Evolutionary conservation across 2,888 invertebrate species (phyloP).

Genomic region (Celastrina argiolus): DNA sequence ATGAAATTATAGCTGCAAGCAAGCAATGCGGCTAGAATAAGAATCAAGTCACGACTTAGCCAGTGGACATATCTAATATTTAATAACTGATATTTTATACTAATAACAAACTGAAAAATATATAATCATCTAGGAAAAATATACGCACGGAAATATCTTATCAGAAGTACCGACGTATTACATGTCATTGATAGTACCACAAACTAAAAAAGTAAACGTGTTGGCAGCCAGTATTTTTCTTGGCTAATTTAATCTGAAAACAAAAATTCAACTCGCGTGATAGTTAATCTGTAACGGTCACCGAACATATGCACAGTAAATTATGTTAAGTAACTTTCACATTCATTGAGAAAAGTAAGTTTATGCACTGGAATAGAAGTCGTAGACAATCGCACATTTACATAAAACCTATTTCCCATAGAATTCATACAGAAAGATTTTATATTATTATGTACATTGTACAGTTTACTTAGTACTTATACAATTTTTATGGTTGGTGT

Average conservation of each 20-base stretch:
- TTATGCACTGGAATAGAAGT: conserved; percentile 13
- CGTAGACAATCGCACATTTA: conserved; percentile 11
- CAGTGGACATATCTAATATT: too few relatives aligned
- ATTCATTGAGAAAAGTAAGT: conserved; percentile 21
- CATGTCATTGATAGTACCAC: background rate
- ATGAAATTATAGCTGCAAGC: background rate
- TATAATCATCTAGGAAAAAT: background rate
- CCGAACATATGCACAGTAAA: conserved; percentile 17
- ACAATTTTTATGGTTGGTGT: too few relatives aligned
- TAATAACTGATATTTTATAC: background rate
- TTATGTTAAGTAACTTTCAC: conserved; percentile 20
- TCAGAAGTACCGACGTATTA: background rate
- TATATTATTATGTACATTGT: too few relatives aligned
- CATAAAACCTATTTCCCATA: conserved; percentile 19
- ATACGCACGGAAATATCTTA: background rate
- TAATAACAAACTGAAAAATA: background rate
- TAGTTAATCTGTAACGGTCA: conserved; percentile 22
- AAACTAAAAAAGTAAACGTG: background rate
- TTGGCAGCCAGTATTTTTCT: background rate
- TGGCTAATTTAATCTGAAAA: conserved; percentile 4
- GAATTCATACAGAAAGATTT: background rate
- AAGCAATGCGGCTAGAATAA: background rate
- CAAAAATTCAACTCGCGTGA: conserved; percentile 18
- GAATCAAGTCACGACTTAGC: background rate
- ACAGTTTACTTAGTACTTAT: too few relatives aligned